Evolutionary conservation across 2,113 vertebrate species (phyloP).

Genomic region (Perognathus longimembris): DNA sequence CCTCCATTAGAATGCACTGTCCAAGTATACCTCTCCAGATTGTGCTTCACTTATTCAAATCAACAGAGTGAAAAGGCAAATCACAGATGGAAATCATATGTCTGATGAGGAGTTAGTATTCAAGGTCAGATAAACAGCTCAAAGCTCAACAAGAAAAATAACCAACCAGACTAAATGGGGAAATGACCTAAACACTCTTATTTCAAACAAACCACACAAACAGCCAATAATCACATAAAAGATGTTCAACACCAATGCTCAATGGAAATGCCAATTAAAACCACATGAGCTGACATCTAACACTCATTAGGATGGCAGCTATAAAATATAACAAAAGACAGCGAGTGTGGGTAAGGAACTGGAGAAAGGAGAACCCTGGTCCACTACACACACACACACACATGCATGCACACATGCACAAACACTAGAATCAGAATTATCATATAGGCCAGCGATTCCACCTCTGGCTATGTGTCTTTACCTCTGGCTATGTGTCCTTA

Average conservation of each 20-base stretch:
- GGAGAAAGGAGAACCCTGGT: background rate
- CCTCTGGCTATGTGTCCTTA: too few species aligned
- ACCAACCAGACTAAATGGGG: background rate
- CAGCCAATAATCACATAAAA: background rate
- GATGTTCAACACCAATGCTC: background rate
- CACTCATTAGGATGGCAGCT: background rate
- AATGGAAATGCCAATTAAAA: background rate
- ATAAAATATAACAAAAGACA: background rate
- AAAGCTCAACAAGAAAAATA: background rate
- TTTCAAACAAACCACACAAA: background rate
- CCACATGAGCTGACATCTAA: background rate
- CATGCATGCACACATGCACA: background rate
- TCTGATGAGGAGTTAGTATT: background rate
- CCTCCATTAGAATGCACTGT: too few species aligned
- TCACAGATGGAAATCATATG: background rate
- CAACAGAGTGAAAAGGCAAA: background rate
- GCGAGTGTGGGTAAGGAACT: background rate
- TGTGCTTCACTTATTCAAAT: too few species aligned
- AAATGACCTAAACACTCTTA: background rate
- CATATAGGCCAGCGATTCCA: too few species aligned
- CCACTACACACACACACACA: too few species aligned
- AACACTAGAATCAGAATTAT: too few species aligned
- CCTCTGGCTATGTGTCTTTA: too few species aligned
- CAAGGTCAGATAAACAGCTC: background rate
- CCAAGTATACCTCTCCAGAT: too few species aligned